Evolutionary conservation across 2,113 vertebrate species (phyloP).

Genomic region (Callopanchax toddi): DNA sequence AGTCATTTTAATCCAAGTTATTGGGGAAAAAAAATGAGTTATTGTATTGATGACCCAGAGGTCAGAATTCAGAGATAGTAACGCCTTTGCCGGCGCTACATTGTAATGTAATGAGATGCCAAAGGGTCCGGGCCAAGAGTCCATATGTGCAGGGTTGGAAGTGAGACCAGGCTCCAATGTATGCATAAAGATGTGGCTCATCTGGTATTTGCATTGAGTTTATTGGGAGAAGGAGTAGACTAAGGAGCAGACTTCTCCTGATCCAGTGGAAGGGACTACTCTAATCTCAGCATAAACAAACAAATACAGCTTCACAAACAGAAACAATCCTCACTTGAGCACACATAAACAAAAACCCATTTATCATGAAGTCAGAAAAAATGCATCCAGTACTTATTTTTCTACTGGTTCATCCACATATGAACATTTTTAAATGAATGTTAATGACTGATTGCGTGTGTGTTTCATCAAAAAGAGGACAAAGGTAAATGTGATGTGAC

Average conservation of each 20-base stretch:
- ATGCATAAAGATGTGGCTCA: conserved; percentile 41
- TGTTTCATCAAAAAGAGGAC: conserved; percentile 26
- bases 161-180: conserved; percentile 23
- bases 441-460: not conserved
- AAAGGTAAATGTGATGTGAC: conserved; percentile 46
- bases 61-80: too few relatives aligned
- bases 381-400: conserved; percentile 7
- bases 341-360: conserved; percentile 17
- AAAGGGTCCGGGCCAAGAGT: conserved; percentile 1
- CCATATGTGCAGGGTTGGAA: conserved; percentile 7
- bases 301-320: conserved; percentile 49
- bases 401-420: not conserved
- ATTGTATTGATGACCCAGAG: too few relatives aligned
- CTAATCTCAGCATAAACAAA: conserved; percentile 38
- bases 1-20: too few relatives aligned
- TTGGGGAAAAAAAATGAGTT: too few relatives aligned
- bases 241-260: conserved; percentile 19
- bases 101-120: not conserved
- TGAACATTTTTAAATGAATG: not conserved
- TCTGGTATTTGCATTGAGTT: conserved; percentile 56
- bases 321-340: conserved; percentile 27
- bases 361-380: conserved; percentile 11
- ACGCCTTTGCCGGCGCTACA: too few relatives aligned
- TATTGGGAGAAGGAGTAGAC: conserved; percentile 14
- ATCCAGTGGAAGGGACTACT: conserved; percentile 33